Conservation (phyloP, 2,797 vertebrate genomes). For the Acropternis orthonyx region DNA sequence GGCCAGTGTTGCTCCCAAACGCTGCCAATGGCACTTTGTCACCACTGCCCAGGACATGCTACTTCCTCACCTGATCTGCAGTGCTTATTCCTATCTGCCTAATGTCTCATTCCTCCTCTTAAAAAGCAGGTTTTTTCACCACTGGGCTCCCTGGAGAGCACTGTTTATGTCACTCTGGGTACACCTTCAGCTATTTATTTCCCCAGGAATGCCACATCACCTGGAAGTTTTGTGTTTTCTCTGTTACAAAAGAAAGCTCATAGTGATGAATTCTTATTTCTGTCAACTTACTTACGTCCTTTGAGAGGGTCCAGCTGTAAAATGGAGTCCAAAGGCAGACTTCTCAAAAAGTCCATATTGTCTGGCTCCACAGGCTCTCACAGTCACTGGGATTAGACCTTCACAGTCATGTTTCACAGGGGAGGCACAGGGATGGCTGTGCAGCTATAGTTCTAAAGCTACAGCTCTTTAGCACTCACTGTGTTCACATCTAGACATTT, state of each 20-base stretch:
- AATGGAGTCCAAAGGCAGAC: background rate
- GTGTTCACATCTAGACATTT: background rate
- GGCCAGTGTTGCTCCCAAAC: background rate
- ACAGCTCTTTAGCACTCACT: background rate
- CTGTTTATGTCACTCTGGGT: background rate
- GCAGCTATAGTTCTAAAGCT: background rate
- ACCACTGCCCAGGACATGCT: background rate
- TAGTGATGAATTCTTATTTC: background rate
- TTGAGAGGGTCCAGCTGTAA: background rate
- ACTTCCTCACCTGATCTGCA: background rate
- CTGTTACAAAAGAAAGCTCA: background rate
- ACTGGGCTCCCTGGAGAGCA: background rate
- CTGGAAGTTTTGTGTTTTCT: background rate
- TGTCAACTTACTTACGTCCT: background rate
- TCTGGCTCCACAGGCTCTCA: background rate
- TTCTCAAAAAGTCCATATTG: background rate
- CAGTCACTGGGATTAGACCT: background rate
- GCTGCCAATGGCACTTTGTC: background rate
- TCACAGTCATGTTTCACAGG: background rate
- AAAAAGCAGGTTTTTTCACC: background rate
- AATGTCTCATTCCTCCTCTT: background rate
- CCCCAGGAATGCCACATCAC: background rate
- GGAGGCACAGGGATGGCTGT: background rate
- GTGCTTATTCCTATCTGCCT: background rate
- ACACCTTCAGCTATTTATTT: background rate